A percentile compares a stretch with the other conserved stretches of the same genome.
Conservation (phyloP, 37 sponge, comb jelly and placozoan species). For the Crambe crambe region DNA sequence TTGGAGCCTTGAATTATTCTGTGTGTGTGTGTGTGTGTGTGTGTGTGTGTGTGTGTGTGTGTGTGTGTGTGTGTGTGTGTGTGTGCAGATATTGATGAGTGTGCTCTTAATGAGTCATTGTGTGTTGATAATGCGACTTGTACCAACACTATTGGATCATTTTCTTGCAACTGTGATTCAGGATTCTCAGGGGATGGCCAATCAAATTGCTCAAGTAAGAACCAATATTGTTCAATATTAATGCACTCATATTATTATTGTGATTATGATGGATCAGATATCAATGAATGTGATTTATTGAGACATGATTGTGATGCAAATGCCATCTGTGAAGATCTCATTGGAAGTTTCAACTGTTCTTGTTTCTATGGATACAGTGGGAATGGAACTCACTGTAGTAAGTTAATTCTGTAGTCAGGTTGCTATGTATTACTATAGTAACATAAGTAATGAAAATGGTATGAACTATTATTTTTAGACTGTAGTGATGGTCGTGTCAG, state of each 20-base stretch:
- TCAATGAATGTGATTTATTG: slow-evolving; percentile 33
- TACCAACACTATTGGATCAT: slow-evolving; percentile 55
- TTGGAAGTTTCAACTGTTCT: slow-evolving; percentile 39
- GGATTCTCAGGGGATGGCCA: slow-evolving; percentile 36
- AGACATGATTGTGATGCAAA: slow-evolving; percentile 12
- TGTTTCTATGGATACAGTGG: slow-evolving; percentile 40
- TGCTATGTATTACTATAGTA: not conserved
- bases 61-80: not conserved
- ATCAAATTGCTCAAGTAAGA: slow-evolving; percentile 29
- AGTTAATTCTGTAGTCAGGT: not conserved
- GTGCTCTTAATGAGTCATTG: not conserved
- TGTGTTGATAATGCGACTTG: slow-evolving; percentile 8
- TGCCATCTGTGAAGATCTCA: slow-evolving; percentile 19
- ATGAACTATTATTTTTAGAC: too few relatives aligned
- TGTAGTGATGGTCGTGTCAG: slow-evolving; percentile 26
- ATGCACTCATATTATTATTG: not conserved
- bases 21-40: not conserved
- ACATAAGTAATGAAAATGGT: not conserved
- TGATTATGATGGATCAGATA: slow-evolving; percentile 8
- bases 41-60: not conserved
- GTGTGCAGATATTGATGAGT: slow-evolving; percentile 38
- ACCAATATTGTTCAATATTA: not conserved
- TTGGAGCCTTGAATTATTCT: not conserved
- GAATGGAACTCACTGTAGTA: slow-evolving; percentile 16
- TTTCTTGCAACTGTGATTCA: slow-evolving; percentile 40